These are phyloP conservation scores for Ia io DNA, from an alignment of 2,113 vertebrate species.

Conservation along the genomic window DNA sequence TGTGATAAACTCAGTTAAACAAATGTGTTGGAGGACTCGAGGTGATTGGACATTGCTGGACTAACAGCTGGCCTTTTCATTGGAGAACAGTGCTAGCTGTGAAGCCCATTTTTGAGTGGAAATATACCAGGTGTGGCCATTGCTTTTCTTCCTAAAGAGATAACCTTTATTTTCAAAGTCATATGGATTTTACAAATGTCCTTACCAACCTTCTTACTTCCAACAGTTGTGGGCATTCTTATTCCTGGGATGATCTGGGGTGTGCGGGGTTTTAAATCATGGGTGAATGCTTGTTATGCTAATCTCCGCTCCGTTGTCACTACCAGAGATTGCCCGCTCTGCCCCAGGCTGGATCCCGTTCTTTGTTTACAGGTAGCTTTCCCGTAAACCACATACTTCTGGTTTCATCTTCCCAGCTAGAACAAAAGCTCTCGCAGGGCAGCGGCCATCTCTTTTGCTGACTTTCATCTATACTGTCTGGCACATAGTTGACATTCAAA, in stretches of 20 bases:
- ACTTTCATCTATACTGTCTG: neutral
- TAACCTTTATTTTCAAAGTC: neutral
- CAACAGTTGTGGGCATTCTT: neutral
- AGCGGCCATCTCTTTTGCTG: neutral
- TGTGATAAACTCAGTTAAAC: neutral
- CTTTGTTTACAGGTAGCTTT: neutral
- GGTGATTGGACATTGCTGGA: neutral
- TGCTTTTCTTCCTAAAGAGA: conserved; percentile 10
- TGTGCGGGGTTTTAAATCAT: neutral
- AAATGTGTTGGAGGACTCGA: neutral
- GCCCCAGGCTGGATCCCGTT: neutral
- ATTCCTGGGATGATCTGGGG: neutral
- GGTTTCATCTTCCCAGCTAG: neutral
- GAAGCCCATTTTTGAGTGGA: conserved; percentile 11
- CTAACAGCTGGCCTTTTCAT: neutral
- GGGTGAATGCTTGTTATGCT: neutral
- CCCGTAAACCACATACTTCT: neutral
- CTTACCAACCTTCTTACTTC: neutral
- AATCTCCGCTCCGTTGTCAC: neutral
- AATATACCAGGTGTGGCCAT: neutral
- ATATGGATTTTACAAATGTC: neutral
- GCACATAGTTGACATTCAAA: neutral
- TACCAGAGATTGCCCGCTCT: neutral
- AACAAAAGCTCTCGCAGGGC: neutral
- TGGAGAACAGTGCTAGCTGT: neutral